These are phyloP conservation scores for Elephantulus edwardii DNA, from an alignment of 2,113 vertebrate species.

Conservation along the genomic window DNA sequence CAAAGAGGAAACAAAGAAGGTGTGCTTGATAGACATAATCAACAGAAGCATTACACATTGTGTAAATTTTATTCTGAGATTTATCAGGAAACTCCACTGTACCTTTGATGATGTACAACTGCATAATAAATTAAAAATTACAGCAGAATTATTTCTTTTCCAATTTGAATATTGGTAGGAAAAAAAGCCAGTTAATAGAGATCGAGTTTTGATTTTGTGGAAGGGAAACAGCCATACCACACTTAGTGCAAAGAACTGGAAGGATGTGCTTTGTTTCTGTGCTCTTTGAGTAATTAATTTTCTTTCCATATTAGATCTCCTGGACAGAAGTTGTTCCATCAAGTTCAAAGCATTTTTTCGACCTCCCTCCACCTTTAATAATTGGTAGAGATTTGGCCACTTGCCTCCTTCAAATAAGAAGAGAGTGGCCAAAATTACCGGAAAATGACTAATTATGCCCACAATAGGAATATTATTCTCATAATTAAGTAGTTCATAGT, in stretches of 20 bases:
- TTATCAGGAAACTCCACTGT: background rate
- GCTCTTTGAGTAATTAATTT: conserved; percentile 29
- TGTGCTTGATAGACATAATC: background rate
- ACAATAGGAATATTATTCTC: conserved; percentile 75
- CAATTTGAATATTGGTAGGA: background rate
- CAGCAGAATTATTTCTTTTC: background rate
- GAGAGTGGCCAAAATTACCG: conserved; percentile 62
- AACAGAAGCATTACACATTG: background rate
- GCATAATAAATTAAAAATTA: background rate
- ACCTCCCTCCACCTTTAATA: conserved; percentile 52
- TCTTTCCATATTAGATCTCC: conserved; percentile 65
- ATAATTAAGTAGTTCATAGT: conserved; percentile 55
- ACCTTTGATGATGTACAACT: background rate
- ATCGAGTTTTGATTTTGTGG: background rate
- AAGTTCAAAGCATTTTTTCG: conserved; percentile 52
- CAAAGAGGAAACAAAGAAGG: background rate
- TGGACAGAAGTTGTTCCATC: conserved; percentile 32
- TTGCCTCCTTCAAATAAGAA: conserved; percentile 72
- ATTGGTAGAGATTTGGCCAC: conserved; percentile 62
- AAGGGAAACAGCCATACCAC: background rate
- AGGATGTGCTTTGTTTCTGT: conserved; percentile 15
- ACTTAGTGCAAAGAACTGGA: conserved; percentile 5
- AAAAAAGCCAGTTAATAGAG: background rate
- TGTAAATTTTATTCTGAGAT: background rate
- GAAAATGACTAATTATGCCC: conserved; percentile 74